Percentiles rank a stretch among this genome's conserved stretches.
phyloP scores from a whole-genome alignment of 2,888 invertebrate genomes.

The Diabrotica balteata region DNA sequence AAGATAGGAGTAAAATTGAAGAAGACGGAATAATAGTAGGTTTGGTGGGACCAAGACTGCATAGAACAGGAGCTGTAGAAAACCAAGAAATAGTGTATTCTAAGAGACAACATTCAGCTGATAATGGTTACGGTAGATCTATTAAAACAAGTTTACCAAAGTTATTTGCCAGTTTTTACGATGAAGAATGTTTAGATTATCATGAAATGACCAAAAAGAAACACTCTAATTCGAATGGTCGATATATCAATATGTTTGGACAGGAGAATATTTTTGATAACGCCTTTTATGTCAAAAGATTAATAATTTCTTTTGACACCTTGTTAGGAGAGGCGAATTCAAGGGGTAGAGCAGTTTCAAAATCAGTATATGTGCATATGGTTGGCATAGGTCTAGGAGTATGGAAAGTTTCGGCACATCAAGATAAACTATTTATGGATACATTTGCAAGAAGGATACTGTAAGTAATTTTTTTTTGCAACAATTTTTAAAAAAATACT shows the following conservation, averaged over 20 bases:
- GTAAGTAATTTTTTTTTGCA: constrained; percentile 14
- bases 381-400: constrained; percentile 75
- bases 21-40: constrained; percentile 63
- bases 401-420: constrained; percentile 70
- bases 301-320: constrained; percentile 67
- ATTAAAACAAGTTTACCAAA: constrained; percentile 38
- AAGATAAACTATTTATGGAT: constrained; percentile 69
- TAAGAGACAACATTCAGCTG: constrained; percentile 55
- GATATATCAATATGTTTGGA: constrained; percentile 34
- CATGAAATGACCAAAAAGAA: constrained; percentile 28
- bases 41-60: constrained; percentile 64
- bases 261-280: constrained; percentile 48
- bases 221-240: constrained; percentile 1
- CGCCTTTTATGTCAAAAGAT: constrained; percentile 61
- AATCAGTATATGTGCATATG: constrained; percentile 70
- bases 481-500: too few relatives aligned
- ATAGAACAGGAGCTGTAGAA: constrained; percentile 66
- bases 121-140: constrained; percentile 60
- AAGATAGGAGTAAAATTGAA: constrained; percentile 58
- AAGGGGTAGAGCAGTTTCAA: constrained; percentile 62
- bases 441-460: constrained; percentile 68
- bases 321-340: constrained; percentile 69
- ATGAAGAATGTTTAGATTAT: constrained; percentile 37
- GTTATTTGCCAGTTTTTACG: constrained; percentile 48
- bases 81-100: constrained; percentile 68